Conservation (phyloP, 2,113 vertebrate genomes). For the Urocynchramus pylzowi region DNA sequence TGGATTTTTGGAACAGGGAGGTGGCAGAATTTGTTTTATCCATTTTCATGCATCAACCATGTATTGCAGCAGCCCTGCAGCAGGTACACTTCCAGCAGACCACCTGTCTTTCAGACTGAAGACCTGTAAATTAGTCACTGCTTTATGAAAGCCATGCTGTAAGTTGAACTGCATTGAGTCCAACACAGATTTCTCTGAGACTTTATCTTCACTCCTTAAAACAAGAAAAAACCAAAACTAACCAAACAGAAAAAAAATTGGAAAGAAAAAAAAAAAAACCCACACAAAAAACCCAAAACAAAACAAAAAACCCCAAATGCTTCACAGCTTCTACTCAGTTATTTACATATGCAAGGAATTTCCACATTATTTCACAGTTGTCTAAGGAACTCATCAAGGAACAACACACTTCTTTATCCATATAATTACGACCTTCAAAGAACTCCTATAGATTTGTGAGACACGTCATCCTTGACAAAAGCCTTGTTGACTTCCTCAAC, state of each 20-base stretch:
- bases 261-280: too few relatives aligned
- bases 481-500: neutral
- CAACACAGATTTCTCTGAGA: neutral
- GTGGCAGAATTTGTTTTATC: neutral
- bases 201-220: neutral
- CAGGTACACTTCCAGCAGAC: neutral
- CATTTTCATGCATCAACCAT: neutral
- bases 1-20: neutral
- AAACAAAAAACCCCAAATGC: neutral
- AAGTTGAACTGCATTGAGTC: neutral
- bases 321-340: neutral
- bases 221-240: neutral
- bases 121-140: neutral
- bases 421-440: neutral
- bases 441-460: neutral
- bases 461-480: neutral
- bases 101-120: neutral
- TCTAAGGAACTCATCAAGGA: neutral
- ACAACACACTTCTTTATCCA: neutral
- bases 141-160: neutral
- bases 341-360: neutral
- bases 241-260: too few relatives aligned
- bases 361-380: neutral
- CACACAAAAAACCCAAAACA: neutral
- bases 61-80: neutral